Evolutionary conservation across 2,113 vertebrate species (phyloP).

Genomic region (Tyrannus savana): DNA sequence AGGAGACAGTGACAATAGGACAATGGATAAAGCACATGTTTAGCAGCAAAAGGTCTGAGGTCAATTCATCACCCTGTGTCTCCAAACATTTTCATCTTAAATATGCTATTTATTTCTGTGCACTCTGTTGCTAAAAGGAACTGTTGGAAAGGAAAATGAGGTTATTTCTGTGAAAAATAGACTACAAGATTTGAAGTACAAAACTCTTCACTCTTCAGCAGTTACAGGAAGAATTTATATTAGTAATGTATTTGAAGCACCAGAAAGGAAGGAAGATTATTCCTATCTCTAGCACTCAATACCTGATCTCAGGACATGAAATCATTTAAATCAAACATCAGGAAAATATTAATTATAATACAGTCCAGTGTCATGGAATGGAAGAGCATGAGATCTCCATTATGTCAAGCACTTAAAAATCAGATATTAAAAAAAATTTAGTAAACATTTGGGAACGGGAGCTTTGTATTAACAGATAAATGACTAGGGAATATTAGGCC

Average conservation of each 20-base stretch:
- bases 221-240: not conserved
- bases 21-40: not conserved
- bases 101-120: not conserved
- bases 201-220: not conserved
- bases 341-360: not conserved
- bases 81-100: not conserved
- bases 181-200: not conserved
- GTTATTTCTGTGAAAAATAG: not conserved
- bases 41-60: not conserved
- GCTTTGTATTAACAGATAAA: not conserved
- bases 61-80: not conserved
- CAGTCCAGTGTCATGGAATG: not conserved
- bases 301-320: not conserved
- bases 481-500: not conserved
- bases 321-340: not conserved
- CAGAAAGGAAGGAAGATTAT: not conserved
- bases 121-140: not conserved
- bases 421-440: not conserved
- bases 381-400: not conserved
- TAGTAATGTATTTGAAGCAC: not conserved
- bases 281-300: not conserved
- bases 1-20: not conserved
- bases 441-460: not conserved
- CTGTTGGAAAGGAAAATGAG: not conserved
- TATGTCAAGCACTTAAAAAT: not conserved